Percentiles rank a stretch among this genome's conserved stretches.
phyloP scores from a whole-genome alignment of 37 sponge, comb jelly and placozoan species.

The Cliona cf. orientalis region DNA sequence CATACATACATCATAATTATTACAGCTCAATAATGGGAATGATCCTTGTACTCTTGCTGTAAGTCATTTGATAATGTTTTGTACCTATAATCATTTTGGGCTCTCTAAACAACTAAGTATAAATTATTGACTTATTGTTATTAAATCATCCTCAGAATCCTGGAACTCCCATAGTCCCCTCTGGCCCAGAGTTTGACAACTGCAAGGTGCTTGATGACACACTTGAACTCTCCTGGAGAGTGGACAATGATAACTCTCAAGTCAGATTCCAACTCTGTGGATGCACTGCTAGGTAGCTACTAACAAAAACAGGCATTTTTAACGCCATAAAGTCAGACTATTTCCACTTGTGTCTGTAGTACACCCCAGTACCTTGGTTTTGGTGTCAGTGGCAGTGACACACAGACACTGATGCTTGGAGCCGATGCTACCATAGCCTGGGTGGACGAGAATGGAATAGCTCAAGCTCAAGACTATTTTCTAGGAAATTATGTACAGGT shows the following conservation, averaged over 20 bases:
- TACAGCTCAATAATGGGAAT: constrained; percentile 16
- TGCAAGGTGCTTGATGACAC: not conserved
- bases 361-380: constrained; percentile 62
- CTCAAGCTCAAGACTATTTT: constrained; percentile 66
- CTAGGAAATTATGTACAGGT: constrained; percentile 52
- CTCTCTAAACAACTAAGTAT: no score
- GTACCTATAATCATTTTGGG: no score
- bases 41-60: constrained; percentile 4
- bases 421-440: constrained; percentile 67
- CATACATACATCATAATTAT: not conserved
- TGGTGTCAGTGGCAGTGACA: constrained; percentile 63
- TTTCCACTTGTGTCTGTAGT: not conserved
- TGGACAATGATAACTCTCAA: constrained; percentile 11
- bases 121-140: no score
- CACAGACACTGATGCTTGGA: constrained; percentile 42
- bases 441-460: constrained; percentile 36
- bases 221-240: constrained; percentile 33
- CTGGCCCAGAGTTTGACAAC: no score
- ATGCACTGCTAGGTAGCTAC: no score
- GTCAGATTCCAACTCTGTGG: constrained; percentile 34
- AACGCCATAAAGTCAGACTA: not conserved
- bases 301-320: no score
- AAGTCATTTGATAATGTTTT: no score
- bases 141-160: no score
- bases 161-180: no score